Base-by-base conservation (phyloP, 2,113 vertebrate genomes). In the Rhagologus leucostigma region DNA sequence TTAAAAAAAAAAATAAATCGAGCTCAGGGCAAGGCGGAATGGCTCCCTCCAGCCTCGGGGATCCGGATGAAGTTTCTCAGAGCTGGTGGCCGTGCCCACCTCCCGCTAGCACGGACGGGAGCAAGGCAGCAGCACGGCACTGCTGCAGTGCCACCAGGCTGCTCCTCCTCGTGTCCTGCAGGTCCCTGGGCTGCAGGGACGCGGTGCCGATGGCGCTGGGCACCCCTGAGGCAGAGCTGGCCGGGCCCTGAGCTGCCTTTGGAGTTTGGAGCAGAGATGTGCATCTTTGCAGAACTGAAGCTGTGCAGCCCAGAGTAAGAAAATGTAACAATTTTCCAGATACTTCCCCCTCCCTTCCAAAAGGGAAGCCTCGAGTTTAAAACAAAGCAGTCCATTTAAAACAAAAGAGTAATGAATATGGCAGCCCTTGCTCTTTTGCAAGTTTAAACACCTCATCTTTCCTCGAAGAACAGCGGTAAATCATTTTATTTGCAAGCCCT, bases 401-500 rank as follows among this genome's bases (percentile, higher is more conserved):
- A 90, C 35, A 49, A 64, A 69, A 93, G 68, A 86, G 47, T 90
- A 84, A 87, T 71, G 85, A 92, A 84, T 84, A 30, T 33, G 47
- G 64, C 79, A 63, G 68, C 33, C 44, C 68, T 92, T 84, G 71
- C 68, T 87, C 68, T 84, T 97, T 67, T 90, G 79, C 95, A 92
- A 95, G 73, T 94, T 96, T 94, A 96, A 96, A 80, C 68, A 75
- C 77, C 57, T 96, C 90, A 95, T 96, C 90, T 90, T 93, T 96
- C 86, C 62, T 93, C 55, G 13, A 71, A 94, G 77, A 94, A 90
- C 44, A 90, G 90, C 88, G 94, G 76, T 95, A 96, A 96, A 96
- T 97, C 69, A 95, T 94, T 97, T 96, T 92, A 90, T 94, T 96
- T 96, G 90, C 83, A 90, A 92, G 88, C 93, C 92, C 80, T 94